Evolutionary conservation across 2,888 invertebrate species (phyloP).

Genomic region (Dermolepida albohirtum): DNA sequence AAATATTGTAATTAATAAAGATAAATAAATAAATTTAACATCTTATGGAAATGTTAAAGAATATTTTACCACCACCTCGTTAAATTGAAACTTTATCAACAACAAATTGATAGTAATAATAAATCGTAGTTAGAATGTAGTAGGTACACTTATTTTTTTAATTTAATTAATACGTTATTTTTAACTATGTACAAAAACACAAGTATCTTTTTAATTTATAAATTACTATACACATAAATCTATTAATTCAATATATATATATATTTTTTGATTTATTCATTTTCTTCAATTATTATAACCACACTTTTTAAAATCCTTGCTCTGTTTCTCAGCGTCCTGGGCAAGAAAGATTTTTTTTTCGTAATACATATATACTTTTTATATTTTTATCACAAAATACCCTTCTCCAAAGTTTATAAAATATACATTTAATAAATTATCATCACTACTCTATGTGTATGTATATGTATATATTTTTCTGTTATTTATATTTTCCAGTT

Average conservation of each 20-base stretch:
- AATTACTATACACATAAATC: conserved; percentile 35
- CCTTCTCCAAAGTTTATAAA: conserved; percentile 42
- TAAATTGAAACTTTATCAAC: background rate
- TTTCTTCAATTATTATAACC: conserved; percentile 20
- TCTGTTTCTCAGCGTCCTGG: background rate
- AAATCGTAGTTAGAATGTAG: conserved; percentile 19
- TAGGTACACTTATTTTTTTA: conserved; percentile 35
- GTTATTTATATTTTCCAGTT: conserved; percentile 5
- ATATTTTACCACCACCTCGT: too few species aligned
- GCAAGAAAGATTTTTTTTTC: conserved; percentile 10
- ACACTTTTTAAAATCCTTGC: conserved; percentile 23
- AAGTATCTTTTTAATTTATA: conserved; percentile 16
- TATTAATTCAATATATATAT: conserved; percentile 20
- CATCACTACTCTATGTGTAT: conserved; percentile 11
- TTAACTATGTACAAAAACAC: conserved; percentile 37
- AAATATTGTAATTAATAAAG: too few species aligned
- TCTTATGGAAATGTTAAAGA: too few species aligned
- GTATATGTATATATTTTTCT: conserved; percentile 8
- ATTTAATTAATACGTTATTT: conserved; percentile 25
- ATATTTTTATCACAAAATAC: conserved; percentile 42
- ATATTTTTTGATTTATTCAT: conserved; percentile 4
- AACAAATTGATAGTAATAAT: conserved; percentile 28
- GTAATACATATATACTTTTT: conserved; percentile 21
- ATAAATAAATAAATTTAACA: too few species aligned
- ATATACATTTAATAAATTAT: conserved; percentile 39